Percentiles rank a stretch among this genome's conserved stretches.
Evolutionary conservation across 92 coral and sea anemone species (phyloP).

Genomic region (Phenganax stokvisi): DNA sequence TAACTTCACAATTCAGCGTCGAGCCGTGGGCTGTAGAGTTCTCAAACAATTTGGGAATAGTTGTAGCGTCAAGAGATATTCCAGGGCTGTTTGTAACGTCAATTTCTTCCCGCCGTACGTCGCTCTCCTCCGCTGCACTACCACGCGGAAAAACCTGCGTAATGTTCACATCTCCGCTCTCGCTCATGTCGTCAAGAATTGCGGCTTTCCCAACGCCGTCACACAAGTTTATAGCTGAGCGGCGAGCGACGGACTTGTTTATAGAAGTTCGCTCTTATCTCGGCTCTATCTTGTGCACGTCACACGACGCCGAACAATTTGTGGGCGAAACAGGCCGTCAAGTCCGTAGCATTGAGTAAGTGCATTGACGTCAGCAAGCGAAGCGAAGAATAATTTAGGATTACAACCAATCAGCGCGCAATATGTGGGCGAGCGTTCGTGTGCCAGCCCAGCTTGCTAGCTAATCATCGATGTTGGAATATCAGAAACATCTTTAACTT

Average conservation of each 20-base stretch:
- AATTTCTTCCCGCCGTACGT: no score
- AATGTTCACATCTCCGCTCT: background rate
- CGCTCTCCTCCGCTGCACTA: background rate
- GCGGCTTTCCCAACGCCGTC: conserved; percentile 5
- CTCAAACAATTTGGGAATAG: background rate
- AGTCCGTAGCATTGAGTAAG: conserved; percentile 32
- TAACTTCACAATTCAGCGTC: background rate
- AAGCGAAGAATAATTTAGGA: conserved; percentile 33
- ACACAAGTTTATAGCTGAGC: background rate
- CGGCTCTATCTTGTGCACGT: conserved; percentile 33
- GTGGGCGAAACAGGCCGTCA: conserved; percentile 39
- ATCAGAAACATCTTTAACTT: background rate
- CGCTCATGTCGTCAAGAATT: conserved; percentile 2
- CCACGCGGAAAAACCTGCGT: background rate
- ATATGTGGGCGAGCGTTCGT: background rate
- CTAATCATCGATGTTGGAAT: conserved; percentile 1
- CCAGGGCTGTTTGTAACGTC: background rate
- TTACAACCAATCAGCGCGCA: conserved; percentile 15
- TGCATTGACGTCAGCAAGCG: conserved; percentile 28
- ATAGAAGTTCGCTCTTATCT: background rate
- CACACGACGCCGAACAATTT: conserved; percentile 26
- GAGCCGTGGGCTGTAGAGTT: background rate
- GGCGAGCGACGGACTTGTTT: background rate
- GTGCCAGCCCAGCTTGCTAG: no score
- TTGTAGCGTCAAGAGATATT: background rate